phyloP scores from a whole-genome alignment of 2,888 invertebrate genomes.

The Dicycla oo region DNA sequence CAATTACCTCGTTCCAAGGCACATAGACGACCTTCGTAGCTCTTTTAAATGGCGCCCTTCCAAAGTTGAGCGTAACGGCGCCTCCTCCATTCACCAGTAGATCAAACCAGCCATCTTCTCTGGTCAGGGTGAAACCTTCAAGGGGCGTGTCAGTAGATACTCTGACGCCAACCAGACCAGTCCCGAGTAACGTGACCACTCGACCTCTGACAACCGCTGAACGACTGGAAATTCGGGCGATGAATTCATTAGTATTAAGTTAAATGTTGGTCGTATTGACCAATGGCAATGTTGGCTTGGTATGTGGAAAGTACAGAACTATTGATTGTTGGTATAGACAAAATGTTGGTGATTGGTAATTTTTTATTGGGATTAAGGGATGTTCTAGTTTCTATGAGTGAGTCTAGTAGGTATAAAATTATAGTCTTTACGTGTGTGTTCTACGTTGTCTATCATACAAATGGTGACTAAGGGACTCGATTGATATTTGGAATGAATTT shows the following conservation, averaged over 20 bases:
- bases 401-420: constrained; percentile 13
- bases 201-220: constrained; percentile 99
- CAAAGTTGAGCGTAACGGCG: constrained; percentile 98
- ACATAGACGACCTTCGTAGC: constrained; percentile 97
- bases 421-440: constrained; percentile 28
- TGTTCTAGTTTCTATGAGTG: constrained; percentile 42
- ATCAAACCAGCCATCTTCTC: constrained; percentile 99
- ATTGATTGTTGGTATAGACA: constrained; percentile 5
- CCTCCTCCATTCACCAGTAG: constrained; percentile 99
- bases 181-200: constrained; percentile 97
- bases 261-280: neutral
- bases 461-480: constrained; percentile 47
- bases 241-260: constrained; percentile 34
- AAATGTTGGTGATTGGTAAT: constrained; percentile 23
- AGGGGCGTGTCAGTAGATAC: constrained; percentile 98
- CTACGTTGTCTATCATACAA: constrained; percentile 47
- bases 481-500: constrained; percentile 8
- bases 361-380: constrained; percentile 3
- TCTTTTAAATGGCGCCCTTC: constrained; percentile 96
- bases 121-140: constrained; percentile 98
- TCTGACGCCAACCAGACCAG: constrained; percentile 98
- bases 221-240: constrained; percentile 92
- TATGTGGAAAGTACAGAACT: neutral
- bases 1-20: constrained; percentile 97
- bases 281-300: constrained; percentile 25